Evolutionary conservation across 1,140 invertebrate species (phyloP).

Genomic region (Aporrectodea caliginosa): DNA sequence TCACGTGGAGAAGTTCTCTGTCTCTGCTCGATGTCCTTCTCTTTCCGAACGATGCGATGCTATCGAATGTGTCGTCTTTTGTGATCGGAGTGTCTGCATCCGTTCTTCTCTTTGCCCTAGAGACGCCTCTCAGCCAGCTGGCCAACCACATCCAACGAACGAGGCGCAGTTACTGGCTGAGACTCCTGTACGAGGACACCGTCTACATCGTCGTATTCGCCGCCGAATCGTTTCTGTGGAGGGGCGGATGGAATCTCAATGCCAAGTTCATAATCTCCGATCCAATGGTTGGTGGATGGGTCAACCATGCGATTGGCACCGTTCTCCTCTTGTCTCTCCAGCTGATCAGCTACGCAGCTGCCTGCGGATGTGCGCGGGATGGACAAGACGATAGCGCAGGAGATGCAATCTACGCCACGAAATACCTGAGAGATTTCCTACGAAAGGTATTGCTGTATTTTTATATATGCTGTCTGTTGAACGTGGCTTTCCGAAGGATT

Average conservation of each 20-base stretch:
- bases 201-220: conserved; percentile 11
- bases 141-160: neutral
- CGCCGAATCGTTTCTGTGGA: conserved; percentile 7
- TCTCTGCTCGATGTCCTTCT: neutral
- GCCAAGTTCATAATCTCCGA: neutral
- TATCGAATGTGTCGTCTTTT: neutral
- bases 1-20: conserved; percentile 15
- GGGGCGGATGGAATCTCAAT: conserved; percentile 14
- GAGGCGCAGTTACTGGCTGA: neutral
- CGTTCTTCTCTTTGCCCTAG: conserved; percentile 7
- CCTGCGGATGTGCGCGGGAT: neutral
- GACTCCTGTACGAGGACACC: conserved; percentile 13
- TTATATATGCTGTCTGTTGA: no score
- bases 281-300: conserved; percentile 3
- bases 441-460: no score
- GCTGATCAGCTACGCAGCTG: conserved; percentile 1
- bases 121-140: neutral
- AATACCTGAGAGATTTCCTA: no score
- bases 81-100: neutral
- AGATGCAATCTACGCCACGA: neutral
- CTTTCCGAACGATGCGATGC: neutral
- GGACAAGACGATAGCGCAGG: neutral
- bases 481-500: no score
- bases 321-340: neutral
- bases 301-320: neutral